Conservation (phyloP, 2,888 invertebrate genomes). For the Diarsia rubi region DNA sequence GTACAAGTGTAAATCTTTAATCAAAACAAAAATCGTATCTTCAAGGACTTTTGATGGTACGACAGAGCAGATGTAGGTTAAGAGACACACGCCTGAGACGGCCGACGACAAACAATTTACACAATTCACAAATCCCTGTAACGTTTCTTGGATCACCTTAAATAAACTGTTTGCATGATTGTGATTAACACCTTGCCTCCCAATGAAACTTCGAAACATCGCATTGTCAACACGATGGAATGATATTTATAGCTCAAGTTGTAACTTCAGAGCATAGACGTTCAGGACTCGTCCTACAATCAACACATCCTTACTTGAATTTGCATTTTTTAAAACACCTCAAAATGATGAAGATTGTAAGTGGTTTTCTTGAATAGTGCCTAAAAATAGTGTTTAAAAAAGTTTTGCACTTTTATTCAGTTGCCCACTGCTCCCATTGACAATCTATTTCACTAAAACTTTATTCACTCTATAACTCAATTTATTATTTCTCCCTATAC, state of each 20-base stretch:
- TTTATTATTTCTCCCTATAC: background rate
- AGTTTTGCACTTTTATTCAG: no score
- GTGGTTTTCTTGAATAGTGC: slow-evolving; percentile 60
- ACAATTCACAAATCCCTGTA: slow-evolving; percentile 88
- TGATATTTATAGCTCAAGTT: slow-evolving; percentile 86
- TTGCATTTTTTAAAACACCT: slow-evolving; percentile 29
- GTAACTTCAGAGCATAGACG: slow-evolving; percentile 80
- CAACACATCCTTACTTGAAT: slow-evolving; percentile 73
- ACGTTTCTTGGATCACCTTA: slow-evolving; percentile 86
- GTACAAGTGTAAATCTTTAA: slow-evolving; percentile 49
- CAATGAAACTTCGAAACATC: slow-evolving; percentile 87
- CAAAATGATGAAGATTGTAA: slow-evolving; percentile 88
- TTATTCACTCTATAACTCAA: background rate
- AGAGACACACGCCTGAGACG: slow-evolving; percentile 71
- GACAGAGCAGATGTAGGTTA: slow-evolving; percentile 75
- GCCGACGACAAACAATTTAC: slow-evolving; percentile 82
- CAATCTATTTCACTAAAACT: background rate
- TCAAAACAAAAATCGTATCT: slow-evolving; percentile 47
- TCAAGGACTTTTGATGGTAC: slow-evolving; percentile 51
- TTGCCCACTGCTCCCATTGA: background rate
- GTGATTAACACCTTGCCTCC: slow-evolving; percentile 88
- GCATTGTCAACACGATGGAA: slow-evolving; percentile 84
- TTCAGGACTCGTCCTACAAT: slow-evolving; percentile 79
- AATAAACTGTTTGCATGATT: slow-evolving; percentile 88
- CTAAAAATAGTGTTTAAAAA: background rate